Evolutionary conservation across 2,113 vertebrate genomes (phyloP).

Genomic region (Ictalurus punctatus): DNA sequence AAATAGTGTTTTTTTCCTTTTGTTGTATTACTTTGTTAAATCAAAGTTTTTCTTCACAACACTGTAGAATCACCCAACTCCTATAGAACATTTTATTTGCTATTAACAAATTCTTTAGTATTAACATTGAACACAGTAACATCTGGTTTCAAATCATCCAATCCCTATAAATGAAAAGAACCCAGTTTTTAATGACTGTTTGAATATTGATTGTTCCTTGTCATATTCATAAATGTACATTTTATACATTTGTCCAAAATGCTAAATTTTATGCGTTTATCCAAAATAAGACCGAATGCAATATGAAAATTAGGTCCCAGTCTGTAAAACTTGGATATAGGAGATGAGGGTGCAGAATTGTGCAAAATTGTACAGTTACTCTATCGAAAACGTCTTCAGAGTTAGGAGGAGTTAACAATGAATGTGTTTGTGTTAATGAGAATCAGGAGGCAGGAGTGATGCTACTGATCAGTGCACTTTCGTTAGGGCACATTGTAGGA

Average conservation of each 20-base stretch:
- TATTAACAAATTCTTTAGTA: neutral
- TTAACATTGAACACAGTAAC: neutral
- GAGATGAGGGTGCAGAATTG: neutral
- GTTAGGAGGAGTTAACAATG: slow-evolving; percentile 41
- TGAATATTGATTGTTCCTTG: too few relatives aligned
- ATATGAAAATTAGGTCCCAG: neutral
- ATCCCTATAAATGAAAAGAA: neutral
- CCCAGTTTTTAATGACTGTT: neutral
- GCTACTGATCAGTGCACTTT: slow-evolving; percentile 72
- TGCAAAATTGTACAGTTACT: slow-evolving; percentile 33
- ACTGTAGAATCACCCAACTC: neutral
- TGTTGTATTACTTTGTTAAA: neutral
- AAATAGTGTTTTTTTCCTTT: neutral
- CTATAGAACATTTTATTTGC: neutral
- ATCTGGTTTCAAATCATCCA: neutral
- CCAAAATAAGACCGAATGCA: neutral
- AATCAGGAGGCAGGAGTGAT: slow-evolving; percentile 12
- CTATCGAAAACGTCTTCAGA: slow-evolving; percentile 35
- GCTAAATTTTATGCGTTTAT: neutral
- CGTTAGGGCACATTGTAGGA: slow-evolving; percentile 1
- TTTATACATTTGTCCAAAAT: neutral
- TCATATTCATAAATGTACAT: neutral
- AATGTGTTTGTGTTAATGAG: slow-evolving; percentile 52
- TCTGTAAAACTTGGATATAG: neutral
- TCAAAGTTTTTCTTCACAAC: neutral